These are phyloP conservation scores for Glyptemys insculpta DNA, from an alignment of 2,797 vertebrate genomes.

Conservation along the genomic window DNA sequence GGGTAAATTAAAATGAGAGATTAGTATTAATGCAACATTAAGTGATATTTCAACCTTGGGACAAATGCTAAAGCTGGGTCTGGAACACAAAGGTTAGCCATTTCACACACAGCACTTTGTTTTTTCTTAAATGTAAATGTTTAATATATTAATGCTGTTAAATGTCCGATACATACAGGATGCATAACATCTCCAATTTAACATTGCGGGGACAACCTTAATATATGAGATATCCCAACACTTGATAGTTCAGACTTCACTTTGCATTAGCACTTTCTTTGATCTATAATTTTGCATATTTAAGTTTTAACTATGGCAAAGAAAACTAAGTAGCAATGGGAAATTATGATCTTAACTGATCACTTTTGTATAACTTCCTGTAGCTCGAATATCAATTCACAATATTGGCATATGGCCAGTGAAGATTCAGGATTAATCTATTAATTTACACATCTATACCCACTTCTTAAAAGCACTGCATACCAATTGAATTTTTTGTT, in stretches of 20 bases:
- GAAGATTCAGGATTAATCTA: neutral
- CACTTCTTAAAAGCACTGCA: neutral
- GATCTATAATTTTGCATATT: neutral
- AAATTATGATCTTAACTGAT: conserved; percentile 54
- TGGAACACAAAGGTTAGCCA: neutral
- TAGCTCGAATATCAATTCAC: conserved; percentile 53
- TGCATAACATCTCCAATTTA: neutral
- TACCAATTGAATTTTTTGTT: neutral
- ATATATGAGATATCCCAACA: neutral
- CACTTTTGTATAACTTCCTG: conserved; percentile 70
- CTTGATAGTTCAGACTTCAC: neutral
- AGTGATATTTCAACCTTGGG: neutral
- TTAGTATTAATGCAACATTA: accelerated
- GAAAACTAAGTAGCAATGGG: conserved; percentile 49
- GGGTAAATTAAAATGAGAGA: neutral
- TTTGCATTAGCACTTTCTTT: neutral
- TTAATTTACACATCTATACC: neutral
- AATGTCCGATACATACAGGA: neutral
- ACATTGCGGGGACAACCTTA: neutral
- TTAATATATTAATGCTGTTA: neutral
- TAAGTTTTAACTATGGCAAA: neutral
- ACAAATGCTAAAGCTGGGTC: neutral
- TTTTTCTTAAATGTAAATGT: neutral
- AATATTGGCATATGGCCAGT: conserved; percentile 30
- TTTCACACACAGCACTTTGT: neutral